phyloP scores from a whole-genome alignment of 1,140 invertebrate genomes.

The Zaprionus ghesquierei region DNA sequence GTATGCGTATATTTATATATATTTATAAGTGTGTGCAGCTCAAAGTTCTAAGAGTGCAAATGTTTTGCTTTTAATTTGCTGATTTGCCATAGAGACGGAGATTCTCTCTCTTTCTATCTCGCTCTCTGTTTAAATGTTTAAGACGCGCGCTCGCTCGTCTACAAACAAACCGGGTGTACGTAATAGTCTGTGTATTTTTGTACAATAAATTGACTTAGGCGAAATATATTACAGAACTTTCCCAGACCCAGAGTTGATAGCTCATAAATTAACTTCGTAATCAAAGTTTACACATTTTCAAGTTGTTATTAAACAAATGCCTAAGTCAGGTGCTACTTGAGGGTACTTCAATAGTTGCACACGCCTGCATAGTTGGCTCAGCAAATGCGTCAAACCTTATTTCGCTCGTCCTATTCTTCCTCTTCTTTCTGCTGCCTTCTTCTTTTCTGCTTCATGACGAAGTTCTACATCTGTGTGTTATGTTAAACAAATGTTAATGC shows the following conservation, averaged over 20 bases:
- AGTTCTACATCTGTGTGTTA: slow-evolving; percentile 42
- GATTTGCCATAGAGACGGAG: background rate
- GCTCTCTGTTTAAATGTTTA: background rate
- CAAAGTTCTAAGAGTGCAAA: background rate
- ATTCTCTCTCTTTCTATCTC: background rate
- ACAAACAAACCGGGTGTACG: slow-evolving; percentile 2
- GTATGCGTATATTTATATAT: background rate
- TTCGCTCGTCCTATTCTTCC: background rate
- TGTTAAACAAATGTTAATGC: slow-evolving; percentile 54
- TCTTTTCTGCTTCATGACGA: slow-evolving; percentile 14
- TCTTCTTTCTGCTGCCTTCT: background rate
- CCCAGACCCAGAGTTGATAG: background rate
- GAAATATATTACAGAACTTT: slow-evolving; percentile 2
- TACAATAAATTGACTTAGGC: background rate
- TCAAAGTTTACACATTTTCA: slow-evolving; percentile 7
- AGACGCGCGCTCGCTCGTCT: background rate
- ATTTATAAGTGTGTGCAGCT: background rate
- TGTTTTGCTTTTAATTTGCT: background rate
- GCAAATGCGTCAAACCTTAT: slow-evolving; percentile 25
- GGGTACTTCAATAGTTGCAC: slow-evolving; percentile 22
- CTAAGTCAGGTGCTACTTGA: slow-evolving; percentile 5
- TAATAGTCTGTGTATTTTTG: background rate
- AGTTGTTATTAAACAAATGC: background rate
- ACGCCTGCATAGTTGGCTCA: background rate
- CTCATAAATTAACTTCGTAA: slow-evolving; percentile 17